Evolutionary conservation across 2,113 vertebrate genomes (phyloP).

Genomic region (Zapus hudsonius): DNA sequence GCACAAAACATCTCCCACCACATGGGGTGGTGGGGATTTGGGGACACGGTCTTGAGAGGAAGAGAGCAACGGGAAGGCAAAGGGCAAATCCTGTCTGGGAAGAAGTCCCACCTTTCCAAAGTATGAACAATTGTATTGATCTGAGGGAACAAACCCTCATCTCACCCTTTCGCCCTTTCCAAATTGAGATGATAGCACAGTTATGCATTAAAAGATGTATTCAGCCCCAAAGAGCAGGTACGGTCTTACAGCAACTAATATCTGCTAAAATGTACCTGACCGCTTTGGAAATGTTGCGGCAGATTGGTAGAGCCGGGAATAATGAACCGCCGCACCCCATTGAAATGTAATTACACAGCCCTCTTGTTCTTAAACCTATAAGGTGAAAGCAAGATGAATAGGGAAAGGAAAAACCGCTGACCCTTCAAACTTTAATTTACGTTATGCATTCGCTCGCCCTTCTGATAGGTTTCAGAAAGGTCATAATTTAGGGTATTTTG

Average conservation of each 20-base stretch:
- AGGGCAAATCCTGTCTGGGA: constrained; percentile 45
- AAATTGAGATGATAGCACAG: constrained; percentile 86
- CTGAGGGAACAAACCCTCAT: constrained; percentile 55
- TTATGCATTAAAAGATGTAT: constrained; percentile 85
- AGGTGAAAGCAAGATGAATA: constrained; percentile 98
- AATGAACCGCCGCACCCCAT: constrained; percentile 96
- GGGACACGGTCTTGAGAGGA: constrained; percentile 47
- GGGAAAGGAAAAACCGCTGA: constrained; percentile 98
- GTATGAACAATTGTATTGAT: constrained; percentile 81
- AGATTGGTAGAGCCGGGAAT: constrained; percentile 94
- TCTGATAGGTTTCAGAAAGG: constrained; percentile 96
- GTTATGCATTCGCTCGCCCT: constrained; percentile 94
- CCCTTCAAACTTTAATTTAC: constrained; percentile 99
- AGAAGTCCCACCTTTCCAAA: constrained; percentile 78
- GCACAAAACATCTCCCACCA: constrained; percentile 69
- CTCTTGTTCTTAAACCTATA: constrained; percentile 94
- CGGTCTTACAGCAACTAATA: constrained; percentile 85
- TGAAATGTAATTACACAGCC: constrained; percentile 99
- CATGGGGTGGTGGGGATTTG: constrained; percentile 13
- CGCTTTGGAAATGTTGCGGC: constrained; percentile 94
- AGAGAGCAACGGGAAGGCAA: constrained; percentile 61
- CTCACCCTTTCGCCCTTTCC: constrained; percentile 74
- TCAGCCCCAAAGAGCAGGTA: constrained; percentile 83
- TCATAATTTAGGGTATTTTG: constrained; percentile 99
- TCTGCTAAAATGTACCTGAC: constrained; percentile 90